These are phyloP conservation scores for Cyclophora albipunctata DNA, from an alignment of 2,888 invertebrate genomes.

Conservation along the genomic window DNA sequence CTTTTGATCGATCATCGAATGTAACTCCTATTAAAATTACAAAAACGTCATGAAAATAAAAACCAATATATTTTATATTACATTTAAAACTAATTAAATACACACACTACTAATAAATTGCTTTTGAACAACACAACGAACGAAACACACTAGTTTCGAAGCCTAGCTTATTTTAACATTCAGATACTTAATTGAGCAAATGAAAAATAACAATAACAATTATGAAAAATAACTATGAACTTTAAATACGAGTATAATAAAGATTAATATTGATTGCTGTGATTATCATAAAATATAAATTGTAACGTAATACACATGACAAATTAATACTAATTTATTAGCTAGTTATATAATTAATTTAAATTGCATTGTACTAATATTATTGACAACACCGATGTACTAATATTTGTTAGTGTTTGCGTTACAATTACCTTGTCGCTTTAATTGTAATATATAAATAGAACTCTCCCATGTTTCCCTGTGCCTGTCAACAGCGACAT, in stretches of 20 bases:
- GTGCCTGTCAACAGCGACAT: not conserved
- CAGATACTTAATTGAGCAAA: conserved; percentile 68
- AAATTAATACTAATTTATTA: conserved; percentile 39
- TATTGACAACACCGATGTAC: conserved; percentile 56
- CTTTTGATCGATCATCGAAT: too few species aligned
- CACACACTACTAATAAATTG: conserved; percentile 27
- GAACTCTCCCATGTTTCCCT: conserved; percentile 8
- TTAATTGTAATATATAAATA: conserved; percentile 26
- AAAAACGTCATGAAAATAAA: too few species aligned
- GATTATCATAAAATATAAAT: conserved; percentile 49
- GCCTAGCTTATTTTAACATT: conserved; percentile 64
- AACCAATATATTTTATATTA: not conserved
- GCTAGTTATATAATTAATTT: conserved; percentile 41
- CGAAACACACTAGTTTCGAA: conserved; percentile 42
- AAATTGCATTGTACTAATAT: conserved; percentile 64
- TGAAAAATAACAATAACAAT: conserved; percentile 70
- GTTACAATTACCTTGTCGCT: conserved; percentile 39
- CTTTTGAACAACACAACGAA: conserved; percentile 45
- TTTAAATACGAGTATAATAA: conserved; percentile 60
- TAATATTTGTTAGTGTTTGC: conserved; percentile 46
- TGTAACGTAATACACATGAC: conserved; percentile 35
- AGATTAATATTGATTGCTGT: conserved; percentile 43
- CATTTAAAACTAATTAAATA: conserved; percentile 2
- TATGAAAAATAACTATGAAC: conserved; percentile 48
- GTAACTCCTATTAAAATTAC: too few species aligned